Base-by-base conservation (phyloP, 2,113 vertebrate species). In the Microtus pennsylvanicus region DNA sequence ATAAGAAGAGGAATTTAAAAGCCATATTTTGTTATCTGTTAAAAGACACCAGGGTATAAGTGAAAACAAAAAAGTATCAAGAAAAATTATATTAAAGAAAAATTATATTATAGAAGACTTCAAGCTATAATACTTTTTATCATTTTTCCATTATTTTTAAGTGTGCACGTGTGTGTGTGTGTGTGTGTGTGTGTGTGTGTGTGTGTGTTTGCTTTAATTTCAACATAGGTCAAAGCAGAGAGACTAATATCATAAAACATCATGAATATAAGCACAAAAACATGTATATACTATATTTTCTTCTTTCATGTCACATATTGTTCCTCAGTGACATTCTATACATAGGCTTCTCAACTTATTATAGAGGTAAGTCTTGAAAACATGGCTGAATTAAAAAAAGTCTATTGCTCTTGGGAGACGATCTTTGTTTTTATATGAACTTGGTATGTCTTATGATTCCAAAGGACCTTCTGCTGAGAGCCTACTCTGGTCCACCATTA, bases 231-330 rank as follows among this genome's bases (percentile, higher is more conserved):
- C 45, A 55, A 35, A 89, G 86, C 90, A 96, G 87, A 78, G 96
- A 95, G 97, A 97, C 97, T 95, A 47, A 94, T 90, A 95, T 96
- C 61, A 38, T 85, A 96, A 63, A 87, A 70, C 80, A 67, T 58
- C 55, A n/a, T 93, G 10, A 81, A 5, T 93, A n/a, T 67, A 61
- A 88, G 58, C 82, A 97, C 95, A 95, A 98, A 97, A 94, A 97
- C 94, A 95, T 72, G 96, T 95, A 63, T 69, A 42, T 94, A 97
- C 80, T n/a, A n/a, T 72, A 95, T 87, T 97, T 97, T 86, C 92
- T 98, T 65, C n/a, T 2, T 92, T 61, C 8, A 94, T 95, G 50
- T 90, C 75, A 58, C 65, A 86, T 50, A 65, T 14, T 90, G 24
- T 67, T 98, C 93, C 87, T 96, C 45, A 24, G 96, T 97, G 95